phyloP scores from a whole-genome alignment of 2,888 invertebrate species.

The Caenorhabditis virilis region DNA sequence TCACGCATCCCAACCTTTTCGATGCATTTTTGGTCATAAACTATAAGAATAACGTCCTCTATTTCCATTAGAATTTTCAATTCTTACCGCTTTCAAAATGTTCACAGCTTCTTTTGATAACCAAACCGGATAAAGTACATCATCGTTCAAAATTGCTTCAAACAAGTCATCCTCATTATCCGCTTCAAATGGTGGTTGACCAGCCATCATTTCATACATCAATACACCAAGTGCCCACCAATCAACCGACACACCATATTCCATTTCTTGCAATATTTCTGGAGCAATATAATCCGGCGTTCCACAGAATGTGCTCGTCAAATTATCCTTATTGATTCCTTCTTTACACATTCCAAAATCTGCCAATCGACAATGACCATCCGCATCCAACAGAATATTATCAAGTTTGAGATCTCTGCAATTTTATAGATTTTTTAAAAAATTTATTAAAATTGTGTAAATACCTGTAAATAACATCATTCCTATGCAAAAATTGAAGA shows the following conservation, averaged over 20 bases:
- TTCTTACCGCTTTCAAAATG: conserved; percentile 79
- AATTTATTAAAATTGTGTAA: conserved; percentile 10
- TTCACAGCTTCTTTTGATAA: conserved; percentile 86
- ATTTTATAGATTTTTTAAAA: not conserved
- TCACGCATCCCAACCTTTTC: conserved; percentile 88
- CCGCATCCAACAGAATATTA: conserved; percentile 90
- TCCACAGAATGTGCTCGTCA: conserved; percentile 90
- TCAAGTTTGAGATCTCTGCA: conserved; percentile 92
- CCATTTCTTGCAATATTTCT: conserved; percentile 85
- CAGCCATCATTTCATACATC: conserved; percentile 96
- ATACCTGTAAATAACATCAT: conserved; percentile 90
- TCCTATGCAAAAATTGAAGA: conserved; percentile 90
- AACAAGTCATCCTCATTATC: conserved; percentile 99
- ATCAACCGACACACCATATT: conserved; percentile 75
- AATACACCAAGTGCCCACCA: conserved; percentile 91
- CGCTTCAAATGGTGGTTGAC: conserved; percentile 98
- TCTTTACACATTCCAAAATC: conserved; percentile 95
- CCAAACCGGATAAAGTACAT: conserved; percentile 98
- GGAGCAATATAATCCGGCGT: conserved; percentile 92
- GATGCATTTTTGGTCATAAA: conserved; percentile 98
- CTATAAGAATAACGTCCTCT: conserved; percentile 69
- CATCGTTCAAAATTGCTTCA: conserved; percentile 93
- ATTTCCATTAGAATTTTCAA: not conserved
- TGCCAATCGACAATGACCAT: conserved; percentile 70
- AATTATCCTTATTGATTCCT: conserved; percentile 84